Base-by-base conservation (phyloP, 2,888 invertebrate genomes). In the Cremastobaeus sp. region DNA sequence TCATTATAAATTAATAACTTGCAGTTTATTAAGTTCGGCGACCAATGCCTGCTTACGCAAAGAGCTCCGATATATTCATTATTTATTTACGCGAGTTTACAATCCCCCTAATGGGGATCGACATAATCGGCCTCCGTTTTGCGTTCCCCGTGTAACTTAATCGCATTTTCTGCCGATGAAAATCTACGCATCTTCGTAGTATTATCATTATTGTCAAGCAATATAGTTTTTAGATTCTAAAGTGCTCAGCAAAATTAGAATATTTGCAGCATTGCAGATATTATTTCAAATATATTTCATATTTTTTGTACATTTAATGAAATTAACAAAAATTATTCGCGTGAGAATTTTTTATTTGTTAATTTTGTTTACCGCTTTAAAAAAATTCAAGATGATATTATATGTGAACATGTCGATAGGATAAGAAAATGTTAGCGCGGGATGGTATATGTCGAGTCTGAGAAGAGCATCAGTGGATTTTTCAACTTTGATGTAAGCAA, bases 81-180 rank as follows among this genome's bases (percentile, higher is more conserved):
- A 87, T 84, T 87, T 86, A 86, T 87, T 86, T 85, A 87, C 82
- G 79, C 76, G 85, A 86, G 84, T 87, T 87, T 87, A 86, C 84
- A 87, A 86, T 87, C 85, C 86, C 83, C 83, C 82, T 84, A 85
- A 84, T 83, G 82, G 84, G 82, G 82, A 84, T 85, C 83, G 81
- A 81, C 83, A 81, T 83, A 84, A 85, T 84, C 84, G 84, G 81
- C 78, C 80, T 65, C 60, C 73, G 48, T 68, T 68, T 73, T 77
- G 75, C 62, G 70, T 66, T 52, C 48, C 68, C 60, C 54, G 68
- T 66, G 75, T 74, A 62, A 65, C 65, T 66, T 74, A 77, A 77
- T 77, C 75, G 70, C 73, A 65, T 74, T 76, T 77, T 72, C 68
- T 65, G 55, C 68, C 74, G 69, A 76, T 66, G 64, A 77, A 73